Evolutionary conservation across 2,113 vertebrate species (phyloP), one percentile per base, ranked within the genome.

Genomic region (Collichthys lucidus): DNA sequence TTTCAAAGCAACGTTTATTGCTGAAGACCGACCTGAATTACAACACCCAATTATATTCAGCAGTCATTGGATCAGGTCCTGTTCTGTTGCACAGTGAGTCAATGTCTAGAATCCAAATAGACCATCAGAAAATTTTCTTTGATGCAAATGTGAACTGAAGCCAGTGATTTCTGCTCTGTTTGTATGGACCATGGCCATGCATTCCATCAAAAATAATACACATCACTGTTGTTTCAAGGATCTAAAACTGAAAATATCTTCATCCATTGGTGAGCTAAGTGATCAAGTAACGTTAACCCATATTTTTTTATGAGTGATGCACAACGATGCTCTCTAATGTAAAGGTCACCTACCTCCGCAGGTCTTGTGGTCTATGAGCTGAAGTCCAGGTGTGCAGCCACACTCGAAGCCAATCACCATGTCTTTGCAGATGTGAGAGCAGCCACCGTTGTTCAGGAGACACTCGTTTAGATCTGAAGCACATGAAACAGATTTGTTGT

Each of bases 361-460:
- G 64, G 96, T 99, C 93, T 97, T 98, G 89, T 93, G 95, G 83
- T 99, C 98, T 55, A 98, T 94, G 77, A 99, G 95, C 81, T 98
- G 96, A 88, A 99, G 97, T 1, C 98, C 98, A 64, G 97, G 97
- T 0, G 97, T 96, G 76, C 98, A 99, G 91, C 97, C 96, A 62
- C 98, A 99, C 86, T 97, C 95, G 20, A 97, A 99, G 80, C 97
- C 96, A 83, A 99, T 96, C 67, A 96, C 86, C 4, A 97, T 93
- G 93, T 99, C 97, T 82, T 95, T 97, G 93, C 98, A 99, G 91
- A 98, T 96, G 84, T 99, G 98, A 4, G 98, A 99, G 88, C 98
- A 99, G 75, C 97, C 98, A 0, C 98, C 98, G 0, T 99, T 99
- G 92, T 99, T 99, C 75, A 96, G 47, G 24, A 98, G 92, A 92